Evolutionary conservation across 2,113 vertebrate species (phyloP), one percentile per base, ranked within the genome.

Genomic region (Caracal caracal): DNA sequence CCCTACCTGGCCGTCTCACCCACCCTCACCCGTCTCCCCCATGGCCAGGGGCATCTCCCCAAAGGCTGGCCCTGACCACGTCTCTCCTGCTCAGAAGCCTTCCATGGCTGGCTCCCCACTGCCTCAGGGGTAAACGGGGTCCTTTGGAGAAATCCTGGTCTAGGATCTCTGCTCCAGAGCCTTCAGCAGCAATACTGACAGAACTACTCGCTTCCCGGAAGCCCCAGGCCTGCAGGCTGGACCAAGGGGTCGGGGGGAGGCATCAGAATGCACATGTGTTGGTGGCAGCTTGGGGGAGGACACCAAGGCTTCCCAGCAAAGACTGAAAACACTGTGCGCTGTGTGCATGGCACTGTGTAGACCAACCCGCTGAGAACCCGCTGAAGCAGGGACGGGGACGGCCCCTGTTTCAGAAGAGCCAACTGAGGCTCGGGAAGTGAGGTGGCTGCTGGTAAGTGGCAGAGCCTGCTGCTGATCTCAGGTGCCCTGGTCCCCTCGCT

Each of bases 81-180:
- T 17, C 61, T 24, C 19, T 63, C 47, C n/a, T 11, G 53, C 47
- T 73, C 91, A 8, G 49, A 47, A 75, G 30, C 11, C 47, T 30
- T 22, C 71, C 12, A 0, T 1, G n/a, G 17, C 71, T 1, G n/a
- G 19, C 71, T 49, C 49, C 78, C 26, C 22, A 2, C n/a, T 30
- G 40, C 35, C 53, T 40, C 15, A 2, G 26, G 43, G 51, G 40
- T 9, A 37, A 40, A 4, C 6, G 30, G n/a, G 20, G 43, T 12
- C 30, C 70, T 37, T 20, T 40, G 22, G 61, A 82, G 20, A 43
- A 43, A 43, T 43, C 37, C 85, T 0, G 30, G 35, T 0, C 71
- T 12, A 40, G 68, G 47, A 49, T 61, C 43, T 8, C 61, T 40
- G 24, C 51, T 47, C 47, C 28, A 30, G 71, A 24, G 17, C 56